Percentiles rank a stretch among this genome's conserved stretches.
Evolutionary conservation across 2,888 invertebrate genomes (phyloP).

Genomic region (Microplitis manilae): DNA sequence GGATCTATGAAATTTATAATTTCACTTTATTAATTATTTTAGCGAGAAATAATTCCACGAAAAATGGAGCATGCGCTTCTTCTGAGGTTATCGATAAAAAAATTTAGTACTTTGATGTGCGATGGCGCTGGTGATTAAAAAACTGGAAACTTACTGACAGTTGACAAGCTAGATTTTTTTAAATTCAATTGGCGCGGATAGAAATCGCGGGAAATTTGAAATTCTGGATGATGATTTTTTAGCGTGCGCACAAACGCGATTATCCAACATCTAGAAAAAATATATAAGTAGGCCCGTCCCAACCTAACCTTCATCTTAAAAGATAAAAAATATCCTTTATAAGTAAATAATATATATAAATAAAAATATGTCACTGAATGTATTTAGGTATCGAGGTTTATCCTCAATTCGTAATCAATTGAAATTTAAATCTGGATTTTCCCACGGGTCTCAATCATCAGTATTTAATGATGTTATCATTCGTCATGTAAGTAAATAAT

Average conservation of each 20-base stretch:
- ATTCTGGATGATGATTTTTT: no score
- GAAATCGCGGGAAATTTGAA: no score
- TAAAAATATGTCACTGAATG: conserved; percentile 55
- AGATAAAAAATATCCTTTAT: background rate
- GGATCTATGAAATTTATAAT: background rate
- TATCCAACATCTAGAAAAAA: no score
- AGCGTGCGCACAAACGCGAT: no score
- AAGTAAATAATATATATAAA: conserved; percentile 30
- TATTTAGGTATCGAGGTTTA: conserved; percentile 49
- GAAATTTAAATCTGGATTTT: conserved; percentile 48
- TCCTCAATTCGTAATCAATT: conserved; percentile 50
- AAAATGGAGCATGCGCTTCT: background rate
- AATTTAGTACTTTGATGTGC: background rate
- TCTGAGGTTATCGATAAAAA: background rate
- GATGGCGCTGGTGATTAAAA: background rate
- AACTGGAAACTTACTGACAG: no score
- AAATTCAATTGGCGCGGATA: no score
- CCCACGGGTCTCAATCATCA: conserved; percentile 15
- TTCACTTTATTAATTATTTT: no score
- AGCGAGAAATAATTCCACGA: background rate
- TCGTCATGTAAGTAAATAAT: conserved; percentile 36
- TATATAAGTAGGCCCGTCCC: no score
- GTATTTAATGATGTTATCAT: conserved; percentile 43
- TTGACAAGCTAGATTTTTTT: no score
- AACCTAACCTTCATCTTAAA: no score